phyloP scores from a whole-genome alignment of 2,113 vertebrate species.

The Vulpes vulpes region DNA sequence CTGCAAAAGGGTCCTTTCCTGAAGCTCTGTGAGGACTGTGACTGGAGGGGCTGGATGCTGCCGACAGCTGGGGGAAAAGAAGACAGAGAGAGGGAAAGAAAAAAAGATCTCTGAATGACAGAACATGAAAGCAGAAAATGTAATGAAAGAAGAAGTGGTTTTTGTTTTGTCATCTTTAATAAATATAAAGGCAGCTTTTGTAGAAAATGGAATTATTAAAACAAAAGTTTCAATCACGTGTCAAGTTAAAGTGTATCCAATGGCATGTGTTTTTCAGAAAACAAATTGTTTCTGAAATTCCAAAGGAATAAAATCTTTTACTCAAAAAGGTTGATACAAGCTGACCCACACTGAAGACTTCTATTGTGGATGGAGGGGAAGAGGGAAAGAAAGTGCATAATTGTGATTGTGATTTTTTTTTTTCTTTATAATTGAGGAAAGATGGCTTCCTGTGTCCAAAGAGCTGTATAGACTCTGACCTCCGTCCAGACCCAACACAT shows the following conservation, averaged over 20 bases:
- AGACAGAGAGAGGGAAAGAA: conserved; percentile 92
- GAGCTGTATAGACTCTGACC: conserved; percentile 3
- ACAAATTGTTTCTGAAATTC: conserved; percentile 78
- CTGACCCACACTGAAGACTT: conserved; percentile 59
- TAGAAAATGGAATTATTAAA: conserved; percentile 83
- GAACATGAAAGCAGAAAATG: conserved; percentile 89
- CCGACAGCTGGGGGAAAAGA: conserved; percentile 96
- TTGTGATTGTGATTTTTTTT: neutral
- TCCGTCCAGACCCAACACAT: neutral
- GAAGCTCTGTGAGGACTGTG: conserved; percentile 99
- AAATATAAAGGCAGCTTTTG: conserved; percentile 81
- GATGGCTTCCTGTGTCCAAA: neutral
- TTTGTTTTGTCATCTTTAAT: conserved; percentile 77
- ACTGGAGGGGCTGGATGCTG: conserved; percentile 99
- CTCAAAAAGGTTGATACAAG: conserved; percentile 48
- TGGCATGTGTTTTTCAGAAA: conserved; percentile 82
- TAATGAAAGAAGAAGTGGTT: conserved; percentile 85
- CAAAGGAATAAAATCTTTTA: conserved; percentile 65
- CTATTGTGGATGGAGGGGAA: neutral
- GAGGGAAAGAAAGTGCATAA: neutral
- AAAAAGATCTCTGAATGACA: conserved; percentile 93
- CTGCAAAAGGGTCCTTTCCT: conserved; percentile 99
- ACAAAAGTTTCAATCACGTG: conserved; percentile 78
- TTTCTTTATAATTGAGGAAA: neutral
- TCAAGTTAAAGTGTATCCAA: conserved; percentile 79